These are phyloP conservation scores for Spondyliosoma cantharus DNA, from an alignment of 2,797 vertebrate species.

Conservation along the genomic window DNA sequence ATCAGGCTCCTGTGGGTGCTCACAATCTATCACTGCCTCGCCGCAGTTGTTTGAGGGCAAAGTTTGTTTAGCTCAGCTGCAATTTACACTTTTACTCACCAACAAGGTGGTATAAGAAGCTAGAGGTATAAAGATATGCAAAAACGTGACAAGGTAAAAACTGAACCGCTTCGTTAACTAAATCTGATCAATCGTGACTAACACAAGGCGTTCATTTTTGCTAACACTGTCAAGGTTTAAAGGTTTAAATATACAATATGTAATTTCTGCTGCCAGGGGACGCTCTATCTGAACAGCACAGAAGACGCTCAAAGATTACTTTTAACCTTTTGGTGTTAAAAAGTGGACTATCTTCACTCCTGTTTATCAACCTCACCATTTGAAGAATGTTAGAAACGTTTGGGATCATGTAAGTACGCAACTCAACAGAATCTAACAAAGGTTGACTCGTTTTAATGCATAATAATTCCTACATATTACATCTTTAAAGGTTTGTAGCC, in stretches of 20 bases:
- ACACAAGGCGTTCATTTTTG: neutral
- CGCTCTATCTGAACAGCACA: too few species aligned
- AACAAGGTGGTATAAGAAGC: neutral
- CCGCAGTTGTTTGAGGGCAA: neutral
- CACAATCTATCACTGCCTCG: slow-evolving; percentile 66
- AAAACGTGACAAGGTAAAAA: neutral
- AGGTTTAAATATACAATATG: too few species aligned
- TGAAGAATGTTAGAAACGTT: too few species aligned
- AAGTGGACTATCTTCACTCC: too few species aligned
- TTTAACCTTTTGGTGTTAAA: too few species aligned
- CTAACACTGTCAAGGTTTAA: neutral
- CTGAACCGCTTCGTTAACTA: neutral
- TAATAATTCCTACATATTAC: too few species aligned
- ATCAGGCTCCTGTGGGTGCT: slow-evolving; percentile 39
- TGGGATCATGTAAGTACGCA: too few species aligned
- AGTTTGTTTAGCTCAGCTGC: neutral
- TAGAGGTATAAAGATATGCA: neutral
- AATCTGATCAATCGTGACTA: neutral
- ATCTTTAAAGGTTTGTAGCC: neutral
- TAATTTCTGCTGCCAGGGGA: too few species aligned
- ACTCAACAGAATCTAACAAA: too few species aligned
- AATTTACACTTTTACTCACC: neutral
- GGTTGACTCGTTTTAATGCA: too few species aligned
- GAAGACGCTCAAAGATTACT: too few species aligned
- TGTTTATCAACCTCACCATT: too few species aligned